Conservation (phyloP, 2,888 invertebrate species). For the Apoda limacodes region DNA sequence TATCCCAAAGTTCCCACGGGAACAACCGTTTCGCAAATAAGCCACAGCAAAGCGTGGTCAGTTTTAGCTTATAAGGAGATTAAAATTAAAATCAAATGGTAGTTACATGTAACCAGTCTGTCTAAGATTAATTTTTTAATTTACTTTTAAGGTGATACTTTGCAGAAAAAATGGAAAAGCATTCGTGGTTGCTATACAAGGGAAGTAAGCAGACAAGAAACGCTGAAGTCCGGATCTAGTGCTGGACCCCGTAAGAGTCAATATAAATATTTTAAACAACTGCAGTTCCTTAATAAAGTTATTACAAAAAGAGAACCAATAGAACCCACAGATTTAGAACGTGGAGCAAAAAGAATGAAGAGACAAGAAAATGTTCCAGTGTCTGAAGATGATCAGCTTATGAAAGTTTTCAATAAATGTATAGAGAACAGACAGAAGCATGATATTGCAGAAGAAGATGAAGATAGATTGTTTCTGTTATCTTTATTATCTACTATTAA, state of each 20-base stretch:
- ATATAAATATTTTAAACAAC: conserved; percentile 21
- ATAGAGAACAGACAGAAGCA: background rate
- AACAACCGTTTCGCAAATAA: too few relatives aligned
- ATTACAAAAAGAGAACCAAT: conserved; percentile 13
- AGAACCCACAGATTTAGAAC: conserved; percentile 2
- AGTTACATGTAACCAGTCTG: too few relatives aligned
- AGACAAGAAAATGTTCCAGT: too few relatives aligned
- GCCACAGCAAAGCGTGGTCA: too few relatives aligned
- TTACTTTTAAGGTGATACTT: conserved; percentile 16
- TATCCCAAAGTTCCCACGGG: too few relatives aligned
- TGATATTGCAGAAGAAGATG: conserved; percentile 8
- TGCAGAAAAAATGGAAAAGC: conserved; percentile 23
- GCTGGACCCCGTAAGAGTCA: conserved; percentile 20
- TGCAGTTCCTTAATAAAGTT: conserved; percentile 19
- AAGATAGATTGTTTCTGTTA: conserved; percentile 14
- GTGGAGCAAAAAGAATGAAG: too few relatives aligned
- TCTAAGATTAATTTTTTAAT: too few relatives aligned
- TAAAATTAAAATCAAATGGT: too few relatives aligned
- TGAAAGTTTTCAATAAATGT: conserved; percentile 4
- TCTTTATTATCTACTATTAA: conserved; percentile 15
- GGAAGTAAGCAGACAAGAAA: conserved; percentile 18
- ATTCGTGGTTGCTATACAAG: conserved; percentile 19
- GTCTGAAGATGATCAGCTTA: too few relatives aligned
- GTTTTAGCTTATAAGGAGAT: too few relatives aligned
- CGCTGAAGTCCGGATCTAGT: conserved; percentile 15